A percentile compares a stretch with the other conserved stretches of the same genome.
Conservation (phyloP, 2,888 invertebrate genomes). For the Microctonus hyperodae region DNA sequence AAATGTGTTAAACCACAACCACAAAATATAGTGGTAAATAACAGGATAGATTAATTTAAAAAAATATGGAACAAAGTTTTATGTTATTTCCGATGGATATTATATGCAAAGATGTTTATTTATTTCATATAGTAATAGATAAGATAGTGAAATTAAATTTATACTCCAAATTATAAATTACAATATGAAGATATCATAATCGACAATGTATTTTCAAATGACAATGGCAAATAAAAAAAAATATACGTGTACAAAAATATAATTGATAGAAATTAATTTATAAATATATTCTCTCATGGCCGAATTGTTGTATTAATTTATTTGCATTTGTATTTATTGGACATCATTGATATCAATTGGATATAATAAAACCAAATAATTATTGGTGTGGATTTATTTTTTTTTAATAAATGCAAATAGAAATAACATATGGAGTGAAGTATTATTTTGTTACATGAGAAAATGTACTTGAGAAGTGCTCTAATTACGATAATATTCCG, state of each 20-base stretch:
- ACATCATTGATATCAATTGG: constrained; percentile 53
- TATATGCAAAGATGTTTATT: background rate
- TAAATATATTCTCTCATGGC: background rate
- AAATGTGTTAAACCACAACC: background rate
- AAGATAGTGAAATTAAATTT: background rate
- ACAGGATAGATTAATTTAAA: background rate
- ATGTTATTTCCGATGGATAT: background rate
- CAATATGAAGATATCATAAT: too few species aligned
- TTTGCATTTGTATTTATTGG: background rate
- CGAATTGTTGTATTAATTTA: background rate
- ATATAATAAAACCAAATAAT: constrained; percentile 48
- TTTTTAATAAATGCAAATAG: background rate
- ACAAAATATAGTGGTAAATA: background rate
- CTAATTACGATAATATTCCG: background rate
- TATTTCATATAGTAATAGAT: background rate
- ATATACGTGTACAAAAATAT: background rate
- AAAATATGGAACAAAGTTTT: background rate
- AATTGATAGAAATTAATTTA: background rate
- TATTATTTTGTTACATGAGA: background rate
- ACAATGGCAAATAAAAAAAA: background rate
- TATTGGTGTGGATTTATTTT: constrained; percentile 40
- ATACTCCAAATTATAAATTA: too few species aligned
- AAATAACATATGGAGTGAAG: background rate
- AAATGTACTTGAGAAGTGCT: constrained; percentile 6
- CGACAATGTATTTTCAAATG: too few species aligned